These are phyloP conservation scores for Iphiclides podalirius DNA, from an alignment of 2,888 invertebrate species.

Conservation along the genomic window DNA sequence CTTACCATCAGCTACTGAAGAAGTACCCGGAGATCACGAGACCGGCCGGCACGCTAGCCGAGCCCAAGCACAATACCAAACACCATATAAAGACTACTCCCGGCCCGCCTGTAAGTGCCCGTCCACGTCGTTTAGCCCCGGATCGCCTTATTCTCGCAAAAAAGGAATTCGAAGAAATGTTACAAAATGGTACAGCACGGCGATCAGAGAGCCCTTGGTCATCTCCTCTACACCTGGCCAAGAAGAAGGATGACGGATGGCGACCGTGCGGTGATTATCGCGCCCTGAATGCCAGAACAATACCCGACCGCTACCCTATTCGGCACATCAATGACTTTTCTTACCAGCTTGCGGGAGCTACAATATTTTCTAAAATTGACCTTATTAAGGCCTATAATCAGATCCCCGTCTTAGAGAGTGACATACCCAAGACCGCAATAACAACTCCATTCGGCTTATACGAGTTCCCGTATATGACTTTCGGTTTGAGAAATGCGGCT, in stretches of 20 bases:
- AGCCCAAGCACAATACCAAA: constrained; percentile 26
- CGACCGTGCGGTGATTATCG: not conserved
- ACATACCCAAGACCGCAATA: constrained; percentile 32
- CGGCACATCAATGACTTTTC: not conserved
- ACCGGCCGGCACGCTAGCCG: constrained; percentile 27
- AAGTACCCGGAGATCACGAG: constrained; percentile 16
- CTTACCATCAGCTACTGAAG: not conserved
- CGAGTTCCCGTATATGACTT: not conserved
- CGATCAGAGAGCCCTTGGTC: not conserved
- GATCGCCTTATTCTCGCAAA: constrained; percentile 36
- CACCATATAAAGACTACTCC: constrained; percentile 36
- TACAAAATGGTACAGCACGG: too few relatives aligned
- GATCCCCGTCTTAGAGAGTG: not conserved
- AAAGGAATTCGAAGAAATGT: constrained; percentile 32
- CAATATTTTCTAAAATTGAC: not conserved
- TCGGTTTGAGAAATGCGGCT: not conserved
- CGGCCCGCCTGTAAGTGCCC: constrained; percentile 33
- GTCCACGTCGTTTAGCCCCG: constrained; percentile 38
- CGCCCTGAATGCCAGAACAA: not conserved
- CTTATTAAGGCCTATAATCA: not conserved
- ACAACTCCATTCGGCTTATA: constrained; percentile 37
- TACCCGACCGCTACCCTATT: not conserved
- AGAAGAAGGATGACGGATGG: too few relatives aligned
- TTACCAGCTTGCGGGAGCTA: not conserved
- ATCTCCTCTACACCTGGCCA: not conserved